Base-by-base conservation (phyloP, 2,113 vertebrate genomes). In the Gymnarchus niloticus region DNA sequence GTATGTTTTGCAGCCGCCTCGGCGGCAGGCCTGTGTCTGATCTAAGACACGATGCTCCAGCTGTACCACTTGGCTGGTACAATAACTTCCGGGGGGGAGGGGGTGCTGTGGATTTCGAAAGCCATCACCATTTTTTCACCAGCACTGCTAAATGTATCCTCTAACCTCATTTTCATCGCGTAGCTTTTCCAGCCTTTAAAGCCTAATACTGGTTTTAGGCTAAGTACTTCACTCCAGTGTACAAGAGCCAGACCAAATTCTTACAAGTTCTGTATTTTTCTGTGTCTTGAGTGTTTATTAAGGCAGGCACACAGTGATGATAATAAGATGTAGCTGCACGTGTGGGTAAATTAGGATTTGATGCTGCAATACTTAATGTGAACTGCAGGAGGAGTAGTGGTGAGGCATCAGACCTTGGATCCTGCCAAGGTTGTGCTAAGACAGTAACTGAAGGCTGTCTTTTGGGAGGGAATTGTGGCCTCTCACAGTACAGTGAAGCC, bases 101-200 rank as follows among this genome's bases (percentile, higher is more conserved):
- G 65, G 65, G 65, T 19, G 65, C 7, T 73, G 33, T 41, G 33
- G 14, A 19, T 73, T 73, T 73, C 28, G 7, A 73, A 28, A 17
- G 65, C 65, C 19, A 73, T 41, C 65, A 73, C 2, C 14, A 6
- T 73, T 73, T 73, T 37, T 41, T 37, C 33, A 17, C 65, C 65
- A 73, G 65, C 65, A 19, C 65, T 41, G 65, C 65, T 41, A 73
- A 73, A 73, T 73, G 65, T 73, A 73, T 28, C 65, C 65, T 73
- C 65, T 73, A 73, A 73, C 33, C 65, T 73, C 33, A 73, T 73
- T 73, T 41, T 73, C 17, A 73, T 73, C 41, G 65, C 41, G 19
- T 41, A 41, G 65, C 65, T 73, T 73, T 73, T 73, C 28, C 65
- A 28, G 19, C 41, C 65, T 41, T 37, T 73, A 73, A 73, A 73